Conservation (phyloP, 2,888 invertebrate genomes). For the Esperia sulphurella region DNA sequence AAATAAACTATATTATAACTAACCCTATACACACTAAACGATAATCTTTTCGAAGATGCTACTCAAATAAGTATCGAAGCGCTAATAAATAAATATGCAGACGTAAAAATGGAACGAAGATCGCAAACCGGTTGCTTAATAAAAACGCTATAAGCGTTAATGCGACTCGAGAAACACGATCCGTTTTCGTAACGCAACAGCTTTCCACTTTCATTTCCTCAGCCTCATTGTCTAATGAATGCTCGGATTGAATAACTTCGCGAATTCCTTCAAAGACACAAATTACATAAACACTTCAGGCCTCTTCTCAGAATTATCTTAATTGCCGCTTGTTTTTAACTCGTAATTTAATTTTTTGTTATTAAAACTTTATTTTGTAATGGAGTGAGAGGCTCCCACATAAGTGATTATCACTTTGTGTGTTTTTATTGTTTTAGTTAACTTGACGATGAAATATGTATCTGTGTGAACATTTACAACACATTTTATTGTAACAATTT, state of each 20-base stretch:
- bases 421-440: slow-evolving; percentile 16
- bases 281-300: slow-evolving; percentile 58
- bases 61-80: background rate
- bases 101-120: slow-evolving; percentile 4
- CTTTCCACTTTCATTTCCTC: slow-evolving; percentile 74
- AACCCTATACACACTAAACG: background rate
- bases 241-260: slow-evolving; percentile 66
- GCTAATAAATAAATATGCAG: background rate
- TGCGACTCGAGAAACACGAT: slow-evolving; percentile 42
- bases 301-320: slow-evolving; percentile 55
- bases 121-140: slow-evolving; percentile 13
- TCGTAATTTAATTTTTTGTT: slow-evolving; percentile 50
- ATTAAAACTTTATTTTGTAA: slow-evolving; percentile 58
- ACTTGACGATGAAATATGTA: slow-evolving; percentile 5
- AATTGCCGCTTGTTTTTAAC: slow-evolving; percentile 57
- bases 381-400: slow-evolving; percentile 53
- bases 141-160: slow-evolving; percentile 24
- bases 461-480: slow-evolving; percentile 26
- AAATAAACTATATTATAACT: background rate
- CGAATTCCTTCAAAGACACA: slow-evolving; percentile 57
- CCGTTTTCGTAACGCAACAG: slow-evolving; percentile 60
- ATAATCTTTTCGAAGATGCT: background rate
- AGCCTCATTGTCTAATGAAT: slow-evolving; percentile 69
- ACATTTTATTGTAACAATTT: slow-evolving; percentile 11
- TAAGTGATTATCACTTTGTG: slow-evolving; percentile 24